Evolutionary conservation across 2,888 invertebrate species (phyloP).

Genomic region (Chorisops tibialis): DNA sequence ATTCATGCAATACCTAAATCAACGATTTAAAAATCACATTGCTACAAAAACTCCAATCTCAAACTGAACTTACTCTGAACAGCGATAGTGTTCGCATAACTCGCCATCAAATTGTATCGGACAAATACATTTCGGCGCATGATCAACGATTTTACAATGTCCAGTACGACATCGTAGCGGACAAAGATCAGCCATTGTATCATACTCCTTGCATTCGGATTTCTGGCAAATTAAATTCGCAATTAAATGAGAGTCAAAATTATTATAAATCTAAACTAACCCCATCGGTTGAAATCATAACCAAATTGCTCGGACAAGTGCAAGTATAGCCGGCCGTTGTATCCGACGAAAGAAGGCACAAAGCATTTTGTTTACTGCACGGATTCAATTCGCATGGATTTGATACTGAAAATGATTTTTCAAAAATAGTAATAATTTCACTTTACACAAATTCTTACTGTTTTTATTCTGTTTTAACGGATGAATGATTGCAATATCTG

Average conservation of each 20-base stretch:
- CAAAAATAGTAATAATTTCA: constrained; percentile 9
- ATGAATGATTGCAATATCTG: constrained; percentile 66
- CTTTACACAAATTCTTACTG: constrained; percentile 44
- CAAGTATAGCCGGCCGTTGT: constrained; percentile 52
- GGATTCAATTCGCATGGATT: constrained; percentile 61
- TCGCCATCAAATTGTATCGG: constrained; percentile 62
- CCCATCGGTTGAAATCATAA: constrained; percentile 40
- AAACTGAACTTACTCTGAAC: constrained; percentile 54
- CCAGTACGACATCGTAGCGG: constrained; percentile 61
- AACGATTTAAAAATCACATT: neutral
- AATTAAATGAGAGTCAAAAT: too few species aligned
- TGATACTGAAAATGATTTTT: constrained; percentile 42
- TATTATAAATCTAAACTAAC: constrained; percentile 33
- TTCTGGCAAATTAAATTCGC: constrained; percentile 29
- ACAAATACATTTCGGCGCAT: constrained; percentile 63
- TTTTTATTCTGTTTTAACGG: constrained; percentile 60
- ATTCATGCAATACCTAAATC: constrained; percentile 57
- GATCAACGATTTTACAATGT: constrained; percentile 55
- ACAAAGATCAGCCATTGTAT: constrained; percentile 52
- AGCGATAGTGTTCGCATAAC: constrained; percentile 66
- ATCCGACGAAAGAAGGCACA: constrained; percentile 58
- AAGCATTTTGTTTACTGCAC: constrained; percentile 60
- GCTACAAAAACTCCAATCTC: neutral
- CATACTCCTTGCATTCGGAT: constrained; percentile 44
- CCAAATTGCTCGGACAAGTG: constrained; percentile 58